Evolutionary conservation across 2,113 vertebrate genomes (phyloP), one percentile per base, ranked within the genome.

Genomic region (Rostratula benghalensis): DNA sequence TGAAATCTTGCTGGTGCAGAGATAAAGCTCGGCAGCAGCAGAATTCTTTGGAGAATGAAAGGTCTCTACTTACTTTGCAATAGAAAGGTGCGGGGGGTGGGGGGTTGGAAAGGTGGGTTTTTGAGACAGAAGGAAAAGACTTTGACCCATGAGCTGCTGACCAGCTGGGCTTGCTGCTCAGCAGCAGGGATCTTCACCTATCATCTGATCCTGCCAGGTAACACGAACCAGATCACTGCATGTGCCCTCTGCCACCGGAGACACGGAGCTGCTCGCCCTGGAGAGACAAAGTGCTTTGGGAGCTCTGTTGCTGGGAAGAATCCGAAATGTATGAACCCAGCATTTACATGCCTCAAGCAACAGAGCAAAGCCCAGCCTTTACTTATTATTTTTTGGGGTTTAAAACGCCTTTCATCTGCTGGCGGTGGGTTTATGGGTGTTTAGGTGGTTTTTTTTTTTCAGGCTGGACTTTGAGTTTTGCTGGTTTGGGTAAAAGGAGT

Each of bases 121-220:
- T 95, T 84, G 69, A 96, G 92, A 8, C 30, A 65, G 88, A 48
- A 92, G 94, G 64, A 39, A 73, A 82, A 31, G 74, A n/a, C 89
- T 90, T 79, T 89, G 95, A 82, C 93, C 94, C n/a, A 87, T 60
- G 87, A 84, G 93, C 89, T 91, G 89, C 77, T 87, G 82, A 64
- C 83, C 83, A 90, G 83, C 73, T 74, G 90, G 1, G 39, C 67
- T 83, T 87, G 71, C 83, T 95, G 83, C 91, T 95, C 93, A 73
- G 87, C 89, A 91, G 76, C 87, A 6, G n/a, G 89, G 87, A 82
- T 95, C 81, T 81, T 76, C 93, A 82, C 83, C 78, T 75, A 95
- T 95, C 95, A 97, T 45, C 94, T 41, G 96, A 97, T 97, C 96
- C 95, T 68, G 89, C 89, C 82, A 65, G 48, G 96, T 96, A 97